phyloP scores from a whole-genome alignment of 2,888 invertebrate species.

The Hypena proboscidalis region DNA sequence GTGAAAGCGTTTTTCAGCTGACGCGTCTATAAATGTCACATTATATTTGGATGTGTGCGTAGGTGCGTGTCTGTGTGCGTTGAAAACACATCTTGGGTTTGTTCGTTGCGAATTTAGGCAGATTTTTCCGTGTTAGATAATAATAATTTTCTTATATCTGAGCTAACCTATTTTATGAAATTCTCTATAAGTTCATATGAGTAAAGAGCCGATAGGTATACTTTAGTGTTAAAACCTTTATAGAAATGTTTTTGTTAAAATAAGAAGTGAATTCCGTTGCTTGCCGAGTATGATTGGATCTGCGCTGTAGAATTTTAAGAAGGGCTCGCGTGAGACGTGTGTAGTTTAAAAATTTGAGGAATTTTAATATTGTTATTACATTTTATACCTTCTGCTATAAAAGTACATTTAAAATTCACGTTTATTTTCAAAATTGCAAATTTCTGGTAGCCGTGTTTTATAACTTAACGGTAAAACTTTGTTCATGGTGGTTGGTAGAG shows the following conservation, averaged over 20 bases:
- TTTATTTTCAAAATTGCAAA: too few relatives aligned
- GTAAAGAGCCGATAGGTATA: too few relatives aligned
- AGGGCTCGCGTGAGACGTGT: not conserved
- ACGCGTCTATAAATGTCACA: conserved; percentile 78
- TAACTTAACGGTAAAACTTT: too few relatives aligned
- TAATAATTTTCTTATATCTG: conserved; percentile 44
- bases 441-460: too few relatives aligned
- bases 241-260: not conserved
- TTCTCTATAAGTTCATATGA: too few relatives aligned
- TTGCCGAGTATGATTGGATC: not conserved
- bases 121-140: conserved; percentile 59
- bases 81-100: conserved; percentile 76
- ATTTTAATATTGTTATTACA: too few relatives aligned
- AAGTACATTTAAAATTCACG: too few relatives aligned
- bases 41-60: conserved; percentile 57
- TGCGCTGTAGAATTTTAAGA: conserved; percentile 1
- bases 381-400: too few relatives aligned
- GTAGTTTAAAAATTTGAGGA: too few relatives aligned
- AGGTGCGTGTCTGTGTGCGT: conserved; percentile 57
- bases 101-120: conserved; percentile 62
- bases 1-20: conserved; percentile 71
- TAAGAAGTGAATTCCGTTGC: not conserved
- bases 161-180: conserved; percentile 32
- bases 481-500: too few relatives aligned
- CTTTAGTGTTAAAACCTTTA: too few relatives aligned